Base-by-base conservation (phyloP, 2,113 vertebrate genomes). In the Solenodon paradoxus region DNA sequence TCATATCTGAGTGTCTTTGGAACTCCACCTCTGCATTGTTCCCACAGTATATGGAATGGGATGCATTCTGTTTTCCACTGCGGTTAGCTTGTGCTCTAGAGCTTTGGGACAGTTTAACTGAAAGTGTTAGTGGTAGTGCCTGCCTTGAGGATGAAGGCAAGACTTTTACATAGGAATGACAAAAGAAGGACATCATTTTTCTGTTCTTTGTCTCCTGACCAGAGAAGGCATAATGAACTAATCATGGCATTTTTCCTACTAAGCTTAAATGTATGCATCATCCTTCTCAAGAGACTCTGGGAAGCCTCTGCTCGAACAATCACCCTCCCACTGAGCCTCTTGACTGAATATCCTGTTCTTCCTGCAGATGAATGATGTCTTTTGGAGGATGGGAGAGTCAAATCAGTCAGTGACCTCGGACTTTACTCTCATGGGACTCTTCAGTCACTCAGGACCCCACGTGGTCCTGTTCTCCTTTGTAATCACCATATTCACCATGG, bases 341-440 rank as follows among this genome's bases (percentile, higher is more conserved):
- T 74, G 24, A 26, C 26, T 38, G 69, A 66, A 51, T 38, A 40
- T 35, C 16, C 47, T 30, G 20, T 28, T 38, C 35, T 89, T 92
- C 55, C 69, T 10, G 5, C 47, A 55, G 71, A 57, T 28, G 2
- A 71, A 40, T 1, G 1, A 69, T 0, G 8, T n/a, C 13, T 42
- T n/a, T 30, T 13, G 28, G 30, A 64, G 45, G 17, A 92, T 87
- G 75, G 28, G 22, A 17, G 26, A 30, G 28, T 35, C n/a, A 10
- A 97, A 97, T 66, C 64, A 69, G 19, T 95, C 96, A 2, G 0
- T 42, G 13, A 53, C 26, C 24, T 89, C 28, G 0, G 96, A 93
- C 13, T 97, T 97, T 63, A 71, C 38, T 59, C 95, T 97, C 0
- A 17, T 68, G 11, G 82, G 94, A 1, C 88, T 97, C 35, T 96